phyloP scores from a whole-genome alignment of 2,888 invertebrate species.

The Ditylenchus weischeri region DNA sequence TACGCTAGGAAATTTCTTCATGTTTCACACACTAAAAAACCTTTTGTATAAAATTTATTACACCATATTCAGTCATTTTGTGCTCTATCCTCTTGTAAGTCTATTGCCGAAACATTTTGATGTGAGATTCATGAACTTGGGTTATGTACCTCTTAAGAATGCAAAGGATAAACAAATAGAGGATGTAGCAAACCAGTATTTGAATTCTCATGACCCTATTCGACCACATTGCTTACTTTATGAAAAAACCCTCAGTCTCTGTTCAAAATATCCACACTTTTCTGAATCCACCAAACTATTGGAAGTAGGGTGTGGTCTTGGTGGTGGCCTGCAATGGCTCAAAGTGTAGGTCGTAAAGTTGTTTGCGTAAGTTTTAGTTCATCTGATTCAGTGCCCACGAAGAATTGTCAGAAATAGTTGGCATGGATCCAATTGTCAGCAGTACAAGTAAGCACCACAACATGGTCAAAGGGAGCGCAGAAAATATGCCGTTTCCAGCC shows the following conservation, averaged over 20 bases:
- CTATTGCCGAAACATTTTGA: conserved; percentile 34
- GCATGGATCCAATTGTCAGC: conserved; percentile 29
- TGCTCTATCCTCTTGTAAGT: conserved; percentile 44
- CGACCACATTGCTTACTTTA: conserved; percentile 43
- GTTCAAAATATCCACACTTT: conserved; percentile 42
- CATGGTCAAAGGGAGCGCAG: conserved; percentile 36
- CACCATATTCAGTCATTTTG: conserved; percentile 39
- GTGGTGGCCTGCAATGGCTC: conserved; percentile 46
- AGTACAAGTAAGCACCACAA: not conserved
- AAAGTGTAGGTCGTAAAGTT: conserved; percentile 29
- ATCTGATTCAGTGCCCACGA: conserved; percentile 41
- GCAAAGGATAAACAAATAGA: conserved; percentile 10
- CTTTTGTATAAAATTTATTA: no score
- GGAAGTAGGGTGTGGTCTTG: conserved; percentile 52
- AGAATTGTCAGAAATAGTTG: conserved; percentile 31
- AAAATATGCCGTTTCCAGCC: conserved; percentile 34
- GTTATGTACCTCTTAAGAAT: conserved; percentile 39
- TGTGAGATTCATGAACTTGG: conserved; percentile 46
- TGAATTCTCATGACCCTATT: conserved; percentile 6
- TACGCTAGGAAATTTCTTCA: no score
- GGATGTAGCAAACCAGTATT: conserved; percentile 14
- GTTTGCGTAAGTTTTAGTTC: not conserved
- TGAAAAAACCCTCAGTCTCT: conserved; percentile 46
- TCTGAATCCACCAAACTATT: conserved; percentile 30
- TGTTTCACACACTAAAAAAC: no score